A percentile compares a stretch with the other conserved stretches of the same genome.
Conservation (phyloP, 1,140 invertebrate genomes). For the Bombus haemorrhoidalis region DNA sequence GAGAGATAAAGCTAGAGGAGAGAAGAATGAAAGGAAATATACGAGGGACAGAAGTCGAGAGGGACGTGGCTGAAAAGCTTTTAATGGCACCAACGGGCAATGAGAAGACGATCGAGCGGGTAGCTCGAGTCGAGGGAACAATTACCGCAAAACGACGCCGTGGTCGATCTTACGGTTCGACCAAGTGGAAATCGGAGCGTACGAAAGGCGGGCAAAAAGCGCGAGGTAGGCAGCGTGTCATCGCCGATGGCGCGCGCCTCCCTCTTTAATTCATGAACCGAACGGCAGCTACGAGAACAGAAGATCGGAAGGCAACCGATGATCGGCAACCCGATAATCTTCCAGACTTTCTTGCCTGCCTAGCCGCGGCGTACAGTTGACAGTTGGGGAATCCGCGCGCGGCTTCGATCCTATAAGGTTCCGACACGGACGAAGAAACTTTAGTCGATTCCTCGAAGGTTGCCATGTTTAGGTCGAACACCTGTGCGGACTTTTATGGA, state of each 20-base stretch:
- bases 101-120: conserved; percentile 3
- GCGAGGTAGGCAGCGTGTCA: conserved; percentile 68
- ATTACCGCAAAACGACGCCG: conserved; percentile 70
- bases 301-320: neutral
- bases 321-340: conserved; percentile 42
- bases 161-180: neutral
- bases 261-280: conserved; percentile 78
- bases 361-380: conserved; percentile 2
- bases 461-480: conserved; percentile 72
- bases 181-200: conserved; percentile 47
- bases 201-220: conserved; percentile 60
- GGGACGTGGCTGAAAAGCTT: conserved; percentile 71
- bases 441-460: conserved; percentile 70
- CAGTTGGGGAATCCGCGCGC: conserved; percentile 28
- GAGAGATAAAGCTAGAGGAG: conserved; percentile 8
- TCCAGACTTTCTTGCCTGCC: conserved; percentile 53
- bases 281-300: neutral
- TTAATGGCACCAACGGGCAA: conserved; percentile 74
- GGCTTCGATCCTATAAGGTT: conserved; percentile 68
- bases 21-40: conserved; percentile 9
- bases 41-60: conserved; percentile 13
- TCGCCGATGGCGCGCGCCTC: conserved; percentile 67
- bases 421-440: conserved; percentile 57
- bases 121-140: conserved; percentile 64
- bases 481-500: conserved; percentile 71